phyloP scores from a whole-genome alignment of 2,113 vertebrate genomes.

The Hippocampus zosterae region DNA sequence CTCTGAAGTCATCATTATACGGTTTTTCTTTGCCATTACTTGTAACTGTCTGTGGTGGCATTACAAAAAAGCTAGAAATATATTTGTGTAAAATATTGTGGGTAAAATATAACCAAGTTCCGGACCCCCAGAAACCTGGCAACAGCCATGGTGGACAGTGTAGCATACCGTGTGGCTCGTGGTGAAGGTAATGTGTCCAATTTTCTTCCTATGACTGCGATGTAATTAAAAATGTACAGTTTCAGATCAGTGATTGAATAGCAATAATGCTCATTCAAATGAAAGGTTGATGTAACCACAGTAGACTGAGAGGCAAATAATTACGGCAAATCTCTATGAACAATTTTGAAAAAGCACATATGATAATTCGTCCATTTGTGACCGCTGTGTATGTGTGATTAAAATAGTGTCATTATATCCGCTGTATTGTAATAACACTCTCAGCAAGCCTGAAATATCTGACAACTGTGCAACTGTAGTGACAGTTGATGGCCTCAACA shows the following conservation, averaged over 20 bases:
- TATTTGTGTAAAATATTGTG: no score
- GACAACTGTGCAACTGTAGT: conserved; percentile 14
- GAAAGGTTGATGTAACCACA: conserved; percentile 40
- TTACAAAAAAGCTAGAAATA: no score
- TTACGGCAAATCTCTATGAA: conserved; percentile 49
- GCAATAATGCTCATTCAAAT: conserved; percentile 35
- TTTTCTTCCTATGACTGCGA: not conserved
- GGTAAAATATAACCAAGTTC: not conserved
- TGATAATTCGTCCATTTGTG: conserved; percentile 63
- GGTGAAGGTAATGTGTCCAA: not conserved
- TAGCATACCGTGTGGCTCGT: not conserved
- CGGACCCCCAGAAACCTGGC: not conserved
- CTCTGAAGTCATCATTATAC: no score
- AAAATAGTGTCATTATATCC: conserved; percentile 65
- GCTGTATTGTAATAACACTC: conserved; percentile 47
- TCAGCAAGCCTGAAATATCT: conserved; percentile 37
- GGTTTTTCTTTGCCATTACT: no score
- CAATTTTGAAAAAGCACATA: conserved; percentile 57
- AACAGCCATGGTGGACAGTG: not conserved
- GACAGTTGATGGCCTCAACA: conserved; percentile 35
- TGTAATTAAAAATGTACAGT: conserved; percentile 5
- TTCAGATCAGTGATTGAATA: conserved; percentile 13
- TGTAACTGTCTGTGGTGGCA: no score
- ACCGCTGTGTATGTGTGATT: conserved; percentile 57
- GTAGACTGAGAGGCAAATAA: conserved; percentile 57